phyloP scores from a whole-genome alignment of 1,140 invertebrate species.

The Trinorchestia longiramus region DNA sequence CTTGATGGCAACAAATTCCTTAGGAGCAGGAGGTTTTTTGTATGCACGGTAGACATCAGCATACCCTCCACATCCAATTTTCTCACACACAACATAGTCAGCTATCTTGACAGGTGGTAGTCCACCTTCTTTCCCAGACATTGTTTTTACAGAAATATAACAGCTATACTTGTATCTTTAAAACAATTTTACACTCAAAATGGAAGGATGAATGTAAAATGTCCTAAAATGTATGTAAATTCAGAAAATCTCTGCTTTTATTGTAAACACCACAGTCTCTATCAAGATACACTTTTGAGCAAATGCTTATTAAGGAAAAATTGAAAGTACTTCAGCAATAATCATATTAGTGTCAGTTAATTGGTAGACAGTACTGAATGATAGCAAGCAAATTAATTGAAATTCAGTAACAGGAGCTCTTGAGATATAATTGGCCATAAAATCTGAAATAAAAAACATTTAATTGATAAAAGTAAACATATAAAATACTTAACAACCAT shows the following conservation, averaged over 20 bases:
- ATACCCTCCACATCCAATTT: conserved; percentile 88
- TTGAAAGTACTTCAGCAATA: no score
- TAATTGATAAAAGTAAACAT: no score
- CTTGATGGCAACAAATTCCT: conserved; percentile 84
- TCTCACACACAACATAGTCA: conserved; percentile 80
- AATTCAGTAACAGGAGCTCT: no score
- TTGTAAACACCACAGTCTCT: neutral
- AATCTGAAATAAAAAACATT: no score
- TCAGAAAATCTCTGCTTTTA: neutral
- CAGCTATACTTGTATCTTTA: neutral
- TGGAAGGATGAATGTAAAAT: neutral
- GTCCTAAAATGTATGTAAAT: neutral
- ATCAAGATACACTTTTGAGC: neutral
- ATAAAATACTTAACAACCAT: no score
- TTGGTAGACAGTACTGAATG: no score
- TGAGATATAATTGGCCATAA: no score
- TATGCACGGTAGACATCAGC: conserved; percentile 88
- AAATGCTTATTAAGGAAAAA: neutral
- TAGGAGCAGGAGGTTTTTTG: conserved; percentile 75
- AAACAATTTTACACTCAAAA: neutral
- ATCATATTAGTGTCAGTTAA: no score
- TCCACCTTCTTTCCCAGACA: conserved; percentile 52
- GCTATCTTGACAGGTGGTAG: conserved; percentile 71
- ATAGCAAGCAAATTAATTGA: no score
- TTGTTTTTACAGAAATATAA: conserved; percentile 52